A percentile compares a stretch with the other conserved stretches of the same genome.
Evolutionary conservation across 2,113 vertebrate species (phyloP).

Genomic region (Theristicus caerulescens): DNA sequence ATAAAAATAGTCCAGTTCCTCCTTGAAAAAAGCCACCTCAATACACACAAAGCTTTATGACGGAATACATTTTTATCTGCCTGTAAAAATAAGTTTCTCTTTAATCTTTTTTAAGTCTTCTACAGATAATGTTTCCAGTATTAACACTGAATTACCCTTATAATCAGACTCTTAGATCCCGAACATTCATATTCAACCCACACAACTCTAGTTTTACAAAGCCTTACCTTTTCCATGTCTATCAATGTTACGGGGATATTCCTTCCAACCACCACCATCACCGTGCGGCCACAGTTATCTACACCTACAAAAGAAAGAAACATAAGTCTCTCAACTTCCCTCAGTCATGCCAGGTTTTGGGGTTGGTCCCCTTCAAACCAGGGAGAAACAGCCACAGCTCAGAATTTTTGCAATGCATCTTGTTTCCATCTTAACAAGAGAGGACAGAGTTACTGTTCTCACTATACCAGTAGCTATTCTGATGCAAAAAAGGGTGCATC

Average conservation of each 20-base stretch:
- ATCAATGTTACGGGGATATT: slow-evolving; percentile 95
- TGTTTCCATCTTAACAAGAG: neutral
- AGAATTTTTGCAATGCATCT: neutral
- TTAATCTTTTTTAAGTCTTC: neutral
- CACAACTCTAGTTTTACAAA: neutral
- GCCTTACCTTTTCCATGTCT: slow-evolving; percentile 94
- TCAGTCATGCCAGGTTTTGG: neutral
- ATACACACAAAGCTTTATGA: neutral
- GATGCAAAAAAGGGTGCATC: neutral
- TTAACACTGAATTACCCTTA: neutral
- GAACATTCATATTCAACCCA: neutral
- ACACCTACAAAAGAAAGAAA: slow-evolving; percentile 79
- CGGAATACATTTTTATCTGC: neutral
- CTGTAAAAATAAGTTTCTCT: neutral
- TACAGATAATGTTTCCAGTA: neutral
- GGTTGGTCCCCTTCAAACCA: neutral
- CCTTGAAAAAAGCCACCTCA: neutral
- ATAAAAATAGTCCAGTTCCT: neutral
- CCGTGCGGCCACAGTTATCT: slow-evolving; percentile 89
- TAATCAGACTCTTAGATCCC: neutral
- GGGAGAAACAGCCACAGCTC: neutral
- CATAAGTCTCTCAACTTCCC: neutral
- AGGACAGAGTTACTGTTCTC: neutral
- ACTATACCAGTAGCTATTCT: neutral
- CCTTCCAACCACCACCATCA: slow-evolving; percentile 94